A percentile compares a stretch with the other conserved stretches of the same genome.
Evolutionary conservation across 1,140 invertebrate species (phyloP).

Genomic region (Caligus rogercresseyi): DNA sequence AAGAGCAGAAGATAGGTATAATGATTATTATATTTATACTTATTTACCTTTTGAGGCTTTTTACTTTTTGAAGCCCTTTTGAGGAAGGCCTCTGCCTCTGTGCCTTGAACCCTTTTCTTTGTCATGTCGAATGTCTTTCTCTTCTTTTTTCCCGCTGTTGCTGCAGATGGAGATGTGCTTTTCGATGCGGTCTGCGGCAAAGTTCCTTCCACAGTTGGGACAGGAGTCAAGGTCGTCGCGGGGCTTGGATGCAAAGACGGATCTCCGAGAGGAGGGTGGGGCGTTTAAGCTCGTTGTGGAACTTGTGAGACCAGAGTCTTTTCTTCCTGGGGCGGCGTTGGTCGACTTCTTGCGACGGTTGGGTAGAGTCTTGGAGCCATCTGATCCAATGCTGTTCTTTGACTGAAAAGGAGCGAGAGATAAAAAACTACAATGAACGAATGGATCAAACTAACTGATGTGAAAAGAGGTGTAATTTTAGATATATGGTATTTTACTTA

Average conservation of each 20-base stretch:
- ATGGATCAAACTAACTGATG: no score
- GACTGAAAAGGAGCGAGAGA: no score
- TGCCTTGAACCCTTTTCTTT: conserved; percentile 63
- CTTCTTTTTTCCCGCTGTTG: conserved; percentile 49
- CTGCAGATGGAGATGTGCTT: conserved; percentile 65
- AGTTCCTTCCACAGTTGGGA: conserved; percentile 36
- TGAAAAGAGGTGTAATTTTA: no score
- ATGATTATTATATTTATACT: no score
- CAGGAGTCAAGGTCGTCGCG: conserved; percentile 27
- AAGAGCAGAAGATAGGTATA: no score
- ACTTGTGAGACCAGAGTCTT: neutral
- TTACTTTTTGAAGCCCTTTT: conserved; percentile 28
- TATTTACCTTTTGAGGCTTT: neutral
- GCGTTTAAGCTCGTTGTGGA: neutral
- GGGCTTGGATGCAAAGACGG: conserved; percentile 12
- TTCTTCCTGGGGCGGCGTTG: neutral
- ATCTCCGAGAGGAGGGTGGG: neutral
- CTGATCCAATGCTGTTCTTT: no score
- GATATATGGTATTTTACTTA: no score
- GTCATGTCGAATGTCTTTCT: conserved; percentile 68
- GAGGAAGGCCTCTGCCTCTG: conserved; percentile 60
- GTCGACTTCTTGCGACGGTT: neutral
- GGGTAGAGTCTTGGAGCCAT: neutral
- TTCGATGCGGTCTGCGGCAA: conserved; percentile 53
- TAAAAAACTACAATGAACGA: no score